phyloP scores from a whole-genome alignment of 2,888 invertebrate species.

The Ectemnius cavifrons region DNA sequence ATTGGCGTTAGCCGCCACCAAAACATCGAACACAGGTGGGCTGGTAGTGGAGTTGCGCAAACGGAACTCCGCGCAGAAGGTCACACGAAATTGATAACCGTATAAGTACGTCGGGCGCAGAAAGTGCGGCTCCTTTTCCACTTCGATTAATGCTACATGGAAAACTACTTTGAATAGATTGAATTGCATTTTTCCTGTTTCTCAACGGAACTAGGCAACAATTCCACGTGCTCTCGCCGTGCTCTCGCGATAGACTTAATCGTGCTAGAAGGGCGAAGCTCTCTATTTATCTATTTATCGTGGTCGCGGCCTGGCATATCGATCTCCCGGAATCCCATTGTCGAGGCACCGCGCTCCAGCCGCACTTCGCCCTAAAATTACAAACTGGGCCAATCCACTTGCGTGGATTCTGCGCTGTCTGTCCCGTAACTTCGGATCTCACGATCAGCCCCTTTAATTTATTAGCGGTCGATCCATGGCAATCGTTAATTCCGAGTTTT shows the following conservation, averaged over 20 bases:
- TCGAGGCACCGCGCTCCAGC: not conserved
- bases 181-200: too few species aligned
- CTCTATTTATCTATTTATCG: conserved; percentile 16
- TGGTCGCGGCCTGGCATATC: conserved; percentile 28
- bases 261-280: conserved; percentile 7
- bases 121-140: too few species aligned
- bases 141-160: too few species aligned
- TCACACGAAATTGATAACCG: not conserved
- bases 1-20: not conserved
- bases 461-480: too few species aligned
- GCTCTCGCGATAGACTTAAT: too few species aligned
- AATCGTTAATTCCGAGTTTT: too few species aligned
- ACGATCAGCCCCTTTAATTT: too few species aligned
- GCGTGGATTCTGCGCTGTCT: not conserved
- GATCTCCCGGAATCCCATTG: conserved; percentile 36
- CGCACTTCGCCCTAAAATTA: not conserved
- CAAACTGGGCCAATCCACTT: conserved; percentile 13
- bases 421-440: not conserved
- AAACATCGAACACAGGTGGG: not conserved
- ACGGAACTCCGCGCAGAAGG: not conserved
- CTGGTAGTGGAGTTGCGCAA: not conserved
- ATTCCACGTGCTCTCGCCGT: too few species aligned
- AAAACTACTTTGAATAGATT: too few species aligned
- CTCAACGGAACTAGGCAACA: too few species aligned
- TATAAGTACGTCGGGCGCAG: too few species aligned